Conservation (phyloP, 1,140 invertebrate species). For the Drosophila sproati region DNA sequence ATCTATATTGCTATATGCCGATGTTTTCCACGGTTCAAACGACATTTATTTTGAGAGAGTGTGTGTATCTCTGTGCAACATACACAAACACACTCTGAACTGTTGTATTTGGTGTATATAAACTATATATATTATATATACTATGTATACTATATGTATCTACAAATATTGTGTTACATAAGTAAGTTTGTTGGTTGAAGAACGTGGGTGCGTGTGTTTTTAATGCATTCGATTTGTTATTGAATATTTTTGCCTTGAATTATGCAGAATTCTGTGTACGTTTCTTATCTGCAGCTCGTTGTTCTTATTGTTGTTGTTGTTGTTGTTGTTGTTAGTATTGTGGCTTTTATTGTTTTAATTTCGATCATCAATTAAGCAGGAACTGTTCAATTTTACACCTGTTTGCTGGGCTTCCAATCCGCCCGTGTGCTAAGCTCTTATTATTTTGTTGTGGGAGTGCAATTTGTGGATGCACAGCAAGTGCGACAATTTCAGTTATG, state of each 20-base stretch:
- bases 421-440: neutral
- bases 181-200: slow-evolving; percentile 4
- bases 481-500: slow-evolving; percentile 19
- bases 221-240: slow-evolving; percentile 44
- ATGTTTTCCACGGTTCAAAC: neutral
- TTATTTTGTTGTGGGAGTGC: neutral
- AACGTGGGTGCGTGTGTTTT: slow-evolving; percentile 53
- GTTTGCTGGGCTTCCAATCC: too few relatives aligned
- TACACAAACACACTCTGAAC: neutral
- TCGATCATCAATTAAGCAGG: slow-evolving; percentile 23
- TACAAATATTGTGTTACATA: slow-evolving; percentile 20
- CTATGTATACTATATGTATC: too few relatives aligned
- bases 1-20: neutral
- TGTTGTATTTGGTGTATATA: neutral
- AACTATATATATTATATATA: neutral
- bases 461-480: neutral
- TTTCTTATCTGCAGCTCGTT: slow-evolving; percentile 19
- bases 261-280: slow-evolving; percentile 36
- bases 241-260: slow-evolving; percentile 36
- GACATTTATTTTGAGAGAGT: neutral
- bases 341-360: slow-evolving; percentile 6
- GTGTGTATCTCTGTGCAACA: neutral
- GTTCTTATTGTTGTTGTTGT: neutral
- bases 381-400: slow-evolving; percentile 23
- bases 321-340: slow-evolving; percentile 1